Percentiles rank a stretch among this genome's conserved stretches.
phyloP scores from a whole-genome alignment of 2,113 vertebrate species.

The Aptenodytes patagonicus region DNA sequence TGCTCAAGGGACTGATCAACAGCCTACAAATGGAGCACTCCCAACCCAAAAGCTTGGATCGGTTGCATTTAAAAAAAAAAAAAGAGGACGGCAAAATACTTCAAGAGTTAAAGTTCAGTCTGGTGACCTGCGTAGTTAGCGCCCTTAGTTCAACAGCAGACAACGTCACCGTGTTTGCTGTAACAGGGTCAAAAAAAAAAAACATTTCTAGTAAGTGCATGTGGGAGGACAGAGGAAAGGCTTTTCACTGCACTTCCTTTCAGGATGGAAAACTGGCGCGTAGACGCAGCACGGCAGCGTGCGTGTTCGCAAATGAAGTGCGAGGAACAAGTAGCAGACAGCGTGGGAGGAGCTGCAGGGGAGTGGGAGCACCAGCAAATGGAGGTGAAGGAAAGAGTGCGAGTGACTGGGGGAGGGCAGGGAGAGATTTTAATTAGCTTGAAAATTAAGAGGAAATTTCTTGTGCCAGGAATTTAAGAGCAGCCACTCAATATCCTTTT shows the following conservation, averaged over 20 bases:
- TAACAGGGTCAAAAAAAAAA: neutral
- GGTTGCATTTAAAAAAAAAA: neutral
- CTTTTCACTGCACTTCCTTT: neutral
- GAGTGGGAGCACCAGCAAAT: neutral
- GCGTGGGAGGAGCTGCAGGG: neutral
- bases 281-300: neutral
- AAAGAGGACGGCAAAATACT: neutral
- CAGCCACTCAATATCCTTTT: neutral
- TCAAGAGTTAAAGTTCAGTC: neutral
- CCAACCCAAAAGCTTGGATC: no score
- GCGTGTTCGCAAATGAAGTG: neutral
- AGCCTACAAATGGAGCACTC: neutral
- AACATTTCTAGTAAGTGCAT: fast-evolving
- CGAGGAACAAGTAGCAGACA: neutral
- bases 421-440: neutral
- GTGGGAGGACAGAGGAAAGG: neutral
- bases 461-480: neutral
- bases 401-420: neutral
- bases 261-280: neutral
- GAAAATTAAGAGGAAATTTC: neutral
- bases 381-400: neutral
- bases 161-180: neutral
- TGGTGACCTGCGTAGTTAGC: neutral
- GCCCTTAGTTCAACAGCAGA: neutral
- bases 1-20: neutral